phyloP scores from a whole-genome alignment of 2,113 vertebrate species.

The Carassius gibelio region DNA sequence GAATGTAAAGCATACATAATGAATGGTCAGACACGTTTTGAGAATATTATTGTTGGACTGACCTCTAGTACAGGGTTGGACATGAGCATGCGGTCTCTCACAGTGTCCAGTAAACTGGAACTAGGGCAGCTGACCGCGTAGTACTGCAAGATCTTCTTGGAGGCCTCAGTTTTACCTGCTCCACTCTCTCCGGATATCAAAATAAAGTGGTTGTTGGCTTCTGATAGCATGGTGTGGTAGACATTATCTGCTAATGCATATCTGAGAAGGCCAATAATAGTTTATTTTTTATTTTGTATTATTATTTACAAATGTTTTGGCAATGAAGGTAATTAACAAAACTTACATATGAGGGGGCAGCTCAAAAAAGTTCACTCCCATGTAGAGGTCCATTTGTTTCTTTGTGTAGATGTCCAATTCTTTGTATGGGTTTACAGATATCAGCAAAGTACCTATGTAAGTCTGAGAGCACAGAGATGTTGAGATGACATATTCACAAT shows the following conservation, averaged over 20 bases:
- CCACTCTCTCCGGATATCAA: conserved; percentile 97
- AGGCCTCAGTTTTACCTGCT: conserved; percentile 94
- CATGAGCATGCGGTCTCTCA: conserved; percentile 89
- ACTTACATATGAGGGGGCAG: conserved; percentile 96
- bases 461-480: conserved; percentile 76
- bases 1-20: neutral
- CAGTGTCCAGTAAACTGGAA: conserved; percentile 84
- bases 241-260: conserved; percentile 95
- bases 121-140: conserved; percentile 91
- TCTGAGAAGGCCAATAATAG: too few species aligned
- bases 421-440: conserved; percentile 96
- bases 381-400: conserved; percentile 91
- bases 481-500: neutral
- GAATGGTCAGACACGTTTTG: neutral
- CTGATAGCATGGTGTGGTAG: conserved; percentile 91
- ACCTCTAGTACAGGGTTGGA: conserved; percentile 97
- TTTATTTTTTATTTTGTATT: too few species aligned
- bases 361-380: conserved; percentile 96
- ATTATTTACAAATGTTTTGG: conserved; percentile 51
- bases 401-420: conserved; percentile 88
- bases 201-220: conserved; percentile 93
- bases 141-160: conserved; percentile 97
- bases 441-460: conserved; percentile 91
- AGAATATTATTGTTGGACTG: conserved; percentile 40
- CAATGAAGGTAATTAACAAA: conserved; percentile 67